Conservation (phyloP, 2,888 invertebrate species). For the Aphelenchoides bicaudatus region DNA sequence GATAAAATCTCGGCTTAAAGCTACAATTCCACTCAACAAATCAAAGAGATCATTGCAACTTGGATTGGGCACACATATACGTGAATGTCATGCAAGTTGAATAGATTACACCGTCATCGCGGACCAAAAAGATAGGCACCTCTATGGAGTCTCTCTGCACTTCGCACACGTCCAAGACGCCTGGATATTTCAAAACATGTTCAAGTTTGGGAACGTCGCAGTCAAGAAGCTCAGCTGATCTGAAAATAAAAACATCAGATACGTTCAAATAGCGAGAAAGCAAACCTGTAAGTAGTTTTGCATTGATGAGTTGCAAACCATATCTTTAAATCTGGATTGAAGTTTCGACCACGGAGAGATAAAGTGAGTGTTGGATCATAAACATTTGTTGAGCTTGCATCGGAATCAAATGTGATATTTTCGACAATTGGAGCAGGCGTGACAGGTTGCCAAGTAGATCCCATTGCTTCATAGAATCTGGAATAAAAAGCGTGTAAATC, state of each 20-base stretch:
- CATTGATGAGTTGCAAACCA: conserved; percentile 99
- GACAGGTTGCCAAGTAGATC: conserved; percentile 81
- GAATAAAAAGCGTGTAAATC: too few species aligned
- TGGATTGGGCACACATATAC: too few species aligned
- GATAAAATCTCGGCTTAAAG: too few species aligned
- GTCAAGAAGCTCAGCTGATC: conserved; percentile 23
- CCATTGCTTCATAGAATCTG: conserved; percentile 99
- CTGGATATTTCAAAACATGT: not conserved
- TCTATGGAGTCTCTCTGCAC: conserved; percentile 61
- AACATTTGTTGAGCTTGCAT: not conserved
- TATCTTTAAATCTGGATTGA: conserved; percentile 83
- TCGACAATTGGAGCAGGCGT: conserved; percentile 90
- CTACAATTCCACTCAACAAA: too few species aligned
- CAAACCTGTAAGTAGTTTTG: conserved; percentile 70
- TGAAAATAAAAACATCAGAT: conserved; percentile 17
- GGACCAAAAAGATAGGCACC: conserved; percentile 82
- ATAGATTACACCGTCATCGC: conserved; percentile 92
- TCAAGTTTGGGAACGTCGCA: conserved; percentile 21
- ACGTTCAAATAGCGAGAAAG: not conserved
- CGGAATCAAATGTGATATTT: not conserved
- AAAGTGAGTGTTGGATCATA: conserved; percentile 71
- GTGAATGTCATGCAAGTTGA: conserved; percentile 95
- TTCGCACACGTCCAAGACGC: conserved; percentile 1
- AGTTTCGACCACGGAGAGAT: conserved; percentile 91
- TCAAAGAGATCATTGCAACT: too few species aligned